These are phyloP conservation scores for Sinotaia quadrata DNA, from an alignment of 2,888 invertebrate genomes.

Conservation along the genomic window DNA sequence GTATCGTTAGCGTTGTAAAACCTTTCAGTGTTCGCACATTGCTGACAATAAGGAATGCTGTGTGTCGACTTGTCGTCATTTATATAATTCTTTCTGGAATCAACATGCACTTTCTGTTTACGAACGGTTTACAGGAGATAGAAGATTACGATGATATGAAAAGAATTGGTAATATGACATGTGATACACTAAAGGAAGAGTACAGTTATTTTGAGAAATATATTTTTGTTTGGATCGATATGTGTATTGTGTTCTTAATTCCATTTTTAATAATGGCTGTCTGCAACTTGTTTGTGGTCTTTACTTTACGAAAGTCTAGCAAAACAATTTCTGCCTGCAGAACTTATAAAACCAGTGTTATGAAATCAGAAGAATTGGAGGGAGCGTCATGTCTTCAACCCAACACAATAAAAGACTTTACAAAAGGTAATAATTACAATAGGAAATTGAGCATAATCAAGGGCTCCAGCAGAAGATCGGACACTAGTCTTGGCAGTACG, in stretches of 20 bases:
- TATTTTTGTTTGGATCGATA: constrained; percentile 17
- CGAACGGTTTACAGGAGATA: background rate
- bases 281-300: constrained; percentile 5
- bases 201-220: constrained; percentile 8
- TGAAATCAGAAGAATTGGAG: too few relatives aligned
- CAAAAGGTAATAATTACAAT: too few relatives aligned
- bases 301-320: background rate
- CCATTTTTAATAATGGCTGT: constrained; percentile 16
- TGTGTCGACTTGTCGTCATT: constrained; percentile 2
- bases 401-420: too few relatives aligned
- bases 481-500: too few relatives aligned
- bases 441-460: too few relatives aligned
- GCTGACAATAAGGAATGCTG: constrained; percentile 1
- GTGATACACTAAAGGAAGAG: constrained; percentile 9
- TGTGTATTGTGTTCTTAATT: background rate
- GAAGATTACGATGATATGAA: background rate
- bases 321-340: too few relatives aligned
- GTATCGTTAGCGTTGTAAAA: constrained; percentile 3
- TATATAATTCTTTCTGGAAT: background rate
- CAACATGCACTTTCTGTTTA: constrained; percentile 16
- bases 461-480: too few relatives aligned
- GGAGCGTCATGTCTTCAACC: background rate
- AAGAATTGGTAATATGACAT: too few relatives aligned
- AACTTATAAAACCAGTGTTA: too few relatives aligned
- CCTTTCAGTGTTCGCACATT: constrained; percentile 5